These are phyloP conservation scores for Melanotaenia trifasciata DNA, from an alignment of 2,797 vertebrate genomes.

Conservation along the genomic window DNA sequence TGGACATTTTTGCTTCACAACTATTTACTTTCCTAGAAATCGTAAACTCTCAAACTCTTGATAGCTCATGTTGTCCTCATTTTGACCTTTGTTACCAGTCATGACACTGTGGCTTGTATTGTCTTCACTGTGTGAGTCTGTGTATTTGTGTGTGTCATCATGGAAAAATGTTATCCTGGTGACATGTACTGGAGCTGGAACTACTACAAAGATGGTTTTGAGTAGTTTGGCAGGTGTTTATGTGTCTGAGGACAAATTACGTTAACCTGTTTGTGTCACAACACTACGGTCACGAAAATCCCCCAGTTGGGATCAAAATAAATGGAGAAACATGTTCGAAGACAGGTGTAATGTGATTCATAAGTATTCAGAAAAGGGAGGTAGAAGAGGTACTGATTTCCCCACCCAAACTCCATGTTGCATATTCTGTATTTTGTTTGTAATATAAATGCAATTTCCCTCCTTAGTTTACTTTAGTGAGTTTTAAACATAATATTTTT, in stretches of 20 bases:
- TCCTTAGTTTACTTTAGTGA: neutral
- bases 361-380: no score
- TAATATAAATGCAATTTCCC: neutral
- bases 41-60: slow-evolving; percentile 2
- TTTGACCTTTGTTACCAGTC: slow-evolving; percentile 7
- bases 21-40: neutral
- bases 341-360: no score
- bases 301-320: neutral
- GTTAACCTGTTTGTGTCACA: neutral
- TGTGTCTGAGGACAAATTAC: neutral
- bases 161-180: neutral
- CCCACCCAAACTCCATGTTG: neutral
- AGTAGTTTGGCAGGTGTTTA: slow-evolving; percentile 1
- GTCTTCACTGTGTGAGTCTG: neutral
- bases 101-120: neutral
- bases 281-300: neutral
- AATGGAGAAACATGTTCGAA: neutral
- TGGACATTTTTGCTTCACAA: neutral
- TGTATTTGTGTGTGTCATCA: neutral
- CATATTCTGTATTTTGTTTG: neutral
- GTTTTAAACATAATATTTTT: neutral
- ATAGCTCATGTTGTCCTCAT: neutral
- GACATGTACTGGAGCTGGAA: neutral
- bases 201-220: neutral
- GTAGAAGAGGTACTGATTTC: no score